Base-by-base conservation (phyloP, 64 coral and sea anemone genomes). In the Acropora tenuis region DNA sequence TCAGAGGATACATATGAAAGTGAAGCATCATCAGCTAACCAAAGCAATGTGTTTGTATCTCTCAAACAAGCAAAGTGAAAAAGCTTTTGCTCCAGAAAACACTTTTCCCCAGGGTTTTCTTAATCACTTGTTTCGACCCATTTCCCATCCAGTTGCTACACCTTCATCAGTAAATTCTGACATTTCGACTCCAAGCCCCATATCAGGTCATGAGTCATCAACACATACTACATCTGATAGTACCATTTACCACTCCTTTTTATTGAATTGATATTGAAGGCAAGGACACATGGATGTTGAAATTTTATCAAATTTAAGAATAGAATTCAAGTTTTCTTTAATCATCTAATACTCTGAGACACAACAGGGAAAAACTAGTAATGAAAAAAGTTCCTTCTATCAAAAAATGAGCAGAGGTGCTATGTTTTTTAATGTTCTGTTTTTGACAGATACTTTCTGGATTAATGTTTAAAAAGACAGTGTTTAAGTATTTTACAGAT, bases 31-130 rank as follows among this genome's bases (percentile, higher is more conserved):
- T 30, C 30, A 30, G 0, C 30, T 0, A 30, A 80, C 49, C 78
- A 80, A 80, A 80, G 78, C 49, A 80, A 80, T 80, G 17, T 80
- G 48, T 74, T 19, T 46, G 82, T 76, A 17, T 52, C 80, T 43
- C 16, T 83, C 45, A 53, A 83, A 8, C 50, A 80, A 43, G 18
- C 53, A 75, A 90, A 90, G 18, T 8, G 9, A 90, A 79, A 68
- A 47, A 90, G 65, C 74, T 46, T 76, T 43, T 46, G 74, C 74
- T 46, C 40, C 74, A 45, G 74, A 76, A 76, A 15, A 43, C 43
- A 15, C 41, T 44, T 44, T 76, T 15, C n/a, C 0, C 19, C 71
- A 74, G 71, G 71, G 40, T 74, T n/a, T 74, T 43, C 71, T 41
- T 42, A 74, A 74, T 74, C 46, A 76, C 10, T 41, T 46, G 74